These are phyloP conservation scores for Melopsittacus undulatus DNA, from an alignment of 2,797 vertebrate species.

Conservation along the genomic window DNA sequence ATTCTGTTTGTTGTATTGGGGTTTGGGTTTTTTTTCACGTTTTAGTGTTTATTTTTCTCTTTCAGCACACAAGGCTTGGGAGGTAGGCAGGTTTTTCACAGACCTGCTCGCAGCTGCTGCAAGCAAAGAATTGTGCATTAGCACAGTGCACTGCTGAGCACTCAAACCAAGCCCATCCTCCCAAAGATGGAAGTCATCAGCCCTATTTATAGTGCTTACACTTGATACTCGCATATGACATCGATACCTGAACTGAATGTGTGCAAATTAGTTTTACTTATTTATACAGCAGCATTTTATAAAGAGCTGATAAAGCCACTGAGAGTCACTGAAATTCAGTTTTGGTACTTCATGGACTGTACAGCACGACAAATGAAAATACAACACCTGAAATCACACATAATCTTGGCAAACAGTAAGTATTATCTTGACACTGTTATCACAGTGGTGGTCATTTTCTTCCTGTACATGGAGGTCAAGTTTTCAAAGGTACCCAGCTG, in stretches of 20 bases:
- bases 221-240: not conserved
- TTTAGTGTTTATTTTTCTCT: not conserved
- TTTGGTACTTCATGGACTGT: not conserved
- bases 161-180: not conserved
- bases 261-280: conserved; percentile 29
- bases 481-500: not conserved
- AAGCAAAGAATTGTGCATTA: fast-evolving
- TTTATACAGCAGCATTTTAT: not conserved
- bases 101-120: not conserved
- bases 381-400: not conserved
- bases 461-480: not conserved
- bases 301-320: not conserved
- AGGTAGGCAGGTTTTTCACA: not conserved
- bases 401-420: not conserved
- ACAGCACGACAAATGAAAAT: not conserved
- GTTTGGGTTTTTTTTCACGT: not conserved
- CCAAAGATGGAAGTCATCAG: conserved; percentile 12
- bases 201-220: not conserved
- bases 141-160: fast-evolving
- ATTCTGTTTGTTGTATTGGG: not conserved
- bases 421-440: not conserved
- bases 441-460: not conserved
- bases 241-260: not conserved
- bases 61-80: not conserved
- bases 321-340: not conserved